phyloP scores from a whole-genome alignment of 2,113 vertebrate genomes.

The Chionomys nivalis region DNA sequence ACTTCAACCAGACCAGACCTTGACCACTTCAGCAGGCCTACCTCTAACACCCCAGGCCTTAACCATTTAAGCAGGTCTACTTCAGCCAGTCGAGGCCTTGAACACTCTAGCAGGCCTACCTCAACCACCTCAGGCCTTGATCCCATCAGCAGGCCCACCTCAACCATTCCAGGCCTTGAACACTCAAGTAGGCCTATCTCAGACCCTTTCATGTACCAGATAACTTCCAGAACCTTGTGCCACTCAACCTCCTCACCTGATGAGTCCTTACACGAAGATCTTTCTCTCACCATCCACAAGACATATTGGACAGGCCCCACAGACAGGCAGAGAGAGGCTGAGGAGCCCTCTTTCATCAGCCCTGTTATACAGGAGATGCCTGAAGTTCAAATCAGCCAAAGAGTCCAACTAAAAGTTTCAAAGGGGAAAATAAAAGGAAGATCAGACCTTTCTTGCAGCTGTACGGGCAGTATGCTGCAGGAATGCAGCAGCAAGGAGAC shows the following conservation, averaged over 20 bases:
- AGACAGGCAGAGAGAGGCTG: not conserved
- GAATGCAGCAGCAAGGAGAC: no score
- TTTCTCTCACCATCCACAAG: not conserved
- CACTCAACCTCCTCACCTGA: not conserved
- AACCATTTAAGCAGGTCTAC: no score
- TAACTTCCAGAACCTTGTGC: no score
- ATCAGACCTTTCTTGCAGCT: rapidly evolving
- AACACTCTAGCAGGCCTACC: not conserved
- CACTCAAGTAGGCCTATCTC: not conserved
- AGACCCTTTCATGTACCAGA: not conserved
- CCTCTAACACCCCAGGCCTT: no score
- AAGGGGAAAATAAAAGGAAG: not conserved
- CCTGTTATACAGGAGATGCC: not conserved
- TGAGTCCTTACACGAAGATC: rapidly evolving
- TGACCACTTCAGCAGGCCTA: no score
- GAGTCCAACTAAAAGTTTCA: not conserved
- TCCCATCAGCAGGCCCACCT: no score
- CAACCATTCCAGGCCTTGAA: no score
- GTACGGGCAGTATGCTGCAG: not conserved
- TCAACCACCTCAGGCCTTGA: no score
- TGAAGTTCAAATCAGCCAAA: not conserved
- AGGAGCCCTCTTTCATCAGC: not conserved
- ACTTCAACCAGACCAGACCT: no score
- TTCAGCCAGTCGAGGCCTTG: rapidly evolving
- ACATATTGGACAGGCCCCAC: not conserved